Percentiles rank a stretch among this genome's conserved stretches.
Evolutionary conservation across 1,140 invertebrate genomes (phyloP).

Genomic region (Dendroctonus valens): DNA sequence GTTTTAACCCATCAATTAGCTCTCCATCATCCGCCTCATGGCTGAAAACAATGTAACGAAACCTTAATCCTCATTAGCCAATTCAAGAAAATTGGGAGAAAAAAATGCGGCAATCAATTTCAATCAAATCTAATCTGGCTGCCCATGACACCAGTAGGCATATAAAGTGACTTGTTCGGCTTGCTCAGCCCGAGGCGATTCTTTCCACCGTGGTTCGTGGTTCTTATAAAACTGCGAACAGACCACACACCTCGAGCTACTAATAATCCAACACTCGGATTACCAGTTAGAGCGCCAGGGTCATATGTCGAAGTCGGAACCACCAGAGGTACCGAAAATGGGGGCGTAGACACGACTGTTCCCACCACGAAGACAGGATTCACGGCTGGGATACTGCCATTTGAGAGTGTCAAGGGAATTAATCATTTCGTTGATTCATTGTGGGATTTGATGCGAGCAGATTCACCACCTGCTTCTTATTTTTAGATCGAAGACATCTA

Average conservation of each 20-base stretch:
- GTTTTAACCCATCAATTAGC: too few species aligned
- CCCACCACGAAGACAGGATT: conserved; percentile 15
- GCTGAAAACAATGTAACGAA: too few species aligned
- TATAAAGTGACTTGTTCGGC: not conserved
- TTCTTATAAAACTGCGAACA: conserved; percentile 11
- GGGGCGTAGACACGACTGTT: conserved; percentile 14
- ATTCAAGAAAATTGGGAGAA: too few species aligned
- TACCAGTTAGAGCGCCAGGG: conserved; percentile 15
- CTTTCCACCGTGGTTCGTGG: not conserved
- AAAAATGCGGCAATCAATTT: not conserved
- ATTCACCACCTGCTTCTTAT: too few species aligned
- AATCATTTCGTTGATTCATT: conserved; percentile 18
- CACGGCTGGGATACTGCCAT: conserved; percentile 7
- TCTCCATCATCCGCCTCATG: too few species aligned
- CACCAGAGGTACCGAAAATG: conserved; percentile 9
- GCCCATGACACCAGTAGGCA: conserved; percentile 3
- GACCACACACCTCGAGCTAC: conserved; percentile 17
- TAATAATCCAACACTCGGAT: conserved; percentile 13
- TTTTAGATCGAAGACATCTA: too few species aligned
- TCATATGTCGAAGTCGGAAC: conserved; percentile 11
- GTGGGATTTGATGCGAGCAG: not conserved
- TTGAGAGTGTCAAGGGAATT: conserved; percentile 12
- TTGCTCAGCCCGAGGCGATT: conserved; percentile 9
- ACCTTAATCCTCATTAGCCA: too few species aligned
- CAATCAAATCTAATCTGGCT: conserved; percentile 1